Evolutionary conservation across 2,888 invertebrate species (phyloP), one percentile per base, ranked within the genome.

Genomic region (Leptogaster cylindrica): DNA sequence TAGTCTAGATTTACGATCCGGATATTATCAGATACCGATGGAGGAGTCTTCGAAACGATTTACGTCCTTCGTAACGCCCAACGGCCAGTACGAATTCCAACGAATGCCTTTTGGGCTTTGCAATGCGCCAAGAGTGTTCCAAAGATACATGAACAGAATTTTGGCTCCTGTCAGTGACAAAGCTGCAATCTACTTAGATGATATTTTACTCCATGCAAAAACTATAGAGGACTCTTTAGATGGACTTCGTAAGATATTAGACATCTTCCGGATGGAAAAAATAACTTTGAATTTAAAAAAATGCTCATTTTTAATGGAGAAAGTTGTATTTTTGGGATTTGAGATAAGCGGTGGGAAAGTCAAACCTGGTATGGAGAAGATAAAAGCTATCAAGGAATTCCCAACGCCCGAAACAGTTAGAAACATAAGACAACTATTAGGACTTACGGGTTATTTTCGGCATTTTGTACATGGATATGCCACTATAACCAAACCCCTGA

Each of bases 31-130:
- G 23, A 39, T 67, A 10, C 50, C 61, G 1, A 1, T 74, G 74
- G 71, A 69, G 70, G 64, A 77, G 75, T 48, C 73, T 0, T 75
- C 75, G 23, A 72, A 73, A 6, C 69, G 58, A 1, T 44, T 12
- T 16, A 44, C 44, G 2, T 8, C 51, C 3, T 51, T 51, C 14
- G 51, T 27, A 2, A 27, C 51, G 2, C n/a, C 51, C 7, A 25
- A n/a, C 16, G 76, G 76, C 1, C 70, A 75, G 2, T 78, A 2
- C 48, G 73, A 77, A 67, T 77, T 73, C 52, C 31, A 69, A 1
- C 25, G 70, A 0, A 74, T 78, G 74, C 75, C 76, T 0, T 80
- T 77, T 65, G 77, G 77, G 1, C 69, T 77, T 2, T 33, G 70
- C 1, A 77, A 77, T 64, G 75, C 76, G 1, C 75, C 75, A 2